These are phyloP conservation scores for Ochlodes sylvanus DNA, from an alignment of 2,888 invertebrate genomes.

Conservation along the genomic window DNA sequence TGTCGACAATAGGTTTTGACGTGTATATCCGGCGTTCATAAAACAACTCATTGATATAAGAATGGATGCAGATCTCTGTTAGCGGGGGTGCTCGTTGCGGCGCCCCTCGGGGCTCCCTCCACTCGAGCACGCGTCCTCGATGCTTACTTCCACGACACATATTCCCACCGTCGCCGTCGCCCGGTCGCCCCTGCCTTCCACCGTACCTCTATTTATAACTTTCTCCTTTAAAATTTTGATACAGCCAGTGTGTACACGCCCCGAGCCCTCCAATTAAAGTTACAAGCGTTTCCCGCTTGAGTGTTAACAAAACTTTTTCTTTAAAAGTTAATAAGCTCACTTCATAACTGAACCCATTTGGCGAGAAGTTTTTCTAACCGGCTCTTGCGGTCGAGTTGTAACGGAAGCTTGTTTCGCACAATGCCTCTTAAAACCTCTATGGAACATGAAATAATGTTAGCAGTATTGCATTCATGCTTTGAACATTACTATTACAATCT, in stretches of 20 bases:
- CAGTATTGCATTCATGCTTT: constrained; percentile 16
- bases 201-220: constrained; percentile 48
- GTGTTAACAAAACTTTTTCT: constrained; percentile 44
- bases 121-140: constrained; percentile 62
- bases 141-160: constrained; percentile 51
- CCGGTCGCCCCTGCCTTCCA: constrained; percentile 44
- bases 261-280: constrained; percentile 42
- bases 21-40: constrained; percentile 54
- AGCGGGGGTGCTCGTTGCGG: constrained; percentile 44
- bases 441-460: constrained; percentile 25
- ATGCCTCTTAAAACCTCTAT: constrained; percentile 34
- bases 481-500: constrained; percentile 13
- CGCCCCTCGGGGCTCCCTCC: constrained; percentile 50
- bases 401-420: constrained; percentile 37
- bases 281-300: constrained; percentile 43
- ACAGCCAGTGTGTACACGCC: constrained; percentile 33
- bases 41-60: constrained; percentile 44
- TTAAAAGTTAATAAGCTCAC: constrained; percentile 38
- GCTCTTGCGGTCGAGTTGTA: constrained; percentile 40
- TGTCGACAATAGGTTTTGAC: constrained; percentile 47
- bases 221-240: constrained; percentile 42
- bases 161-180: constrained; percentile 49
- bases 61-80: constrained; percentile 42
- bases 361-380: constrained; percentile 45
- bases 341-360: constrained; percentile 42